Base-by-base conservation (phyloP, 64 coral and sea anemone species). In the Montipora foliosa region DNA sequence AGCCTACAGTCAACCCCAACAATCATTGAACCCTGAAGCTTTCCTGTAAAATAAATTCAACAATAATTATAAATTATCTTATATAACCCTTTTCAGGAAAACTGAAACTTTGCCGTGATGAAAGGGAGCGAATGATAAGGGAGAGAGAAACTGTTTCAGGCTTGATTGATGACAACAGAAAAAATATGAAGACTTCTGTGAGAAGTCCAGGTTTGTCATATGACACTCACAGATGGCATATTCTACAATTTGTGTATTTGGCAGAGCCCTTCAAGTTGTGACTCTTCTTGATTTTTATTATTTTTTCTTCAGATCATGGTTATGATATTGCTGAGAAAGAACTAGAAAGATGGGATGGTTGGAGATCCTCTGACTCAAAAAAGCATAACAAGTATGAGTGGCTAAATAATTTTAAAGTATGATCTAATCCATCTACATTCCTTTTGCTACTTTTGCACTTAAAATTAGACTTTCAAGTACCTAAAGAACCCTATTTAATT, bases 61-160 rank as follows among this genome's bases (percentile, higher is more conserved):
- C 37, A 37, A 37, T 57, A 12, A 4, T 12, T 12, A 79, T 44
- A 62, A 0, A 53, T 60, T 59, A 17, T 22, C 37, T 5, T n/a
- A 12, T 47, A 75, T 58, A 44, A 20, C 69, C 8, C 21, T n/a
- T 64, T 46, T 2, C 49, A 97, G 96, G 96, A 92, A 97, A 97
- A 82, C 22, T 97, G 4, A 94, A 93, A 69, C 93, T 97, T 64
- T 97, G 96, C 51, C 48, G 88, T 9, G 93, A 97, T 84, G 96
- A 97, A 89, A 95, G 96, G 64, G 96, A 89, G 67, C 95, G 96
- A 79, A 97, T 97, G 72, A 83, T 95, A 5, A 89, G 64, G 45
- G 93, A 97, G 49, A 86, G 37, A 16, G 71, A 71, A 24, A 2
- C 45, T 9, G 66, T 25, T 6, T 6, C 16, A 49, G 47, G 5